These are phyloP conservation scores for Microchrysa polita DNA, from an alignment of 2,888 invertebrate species.

Conservation along the genomic window DNA sequence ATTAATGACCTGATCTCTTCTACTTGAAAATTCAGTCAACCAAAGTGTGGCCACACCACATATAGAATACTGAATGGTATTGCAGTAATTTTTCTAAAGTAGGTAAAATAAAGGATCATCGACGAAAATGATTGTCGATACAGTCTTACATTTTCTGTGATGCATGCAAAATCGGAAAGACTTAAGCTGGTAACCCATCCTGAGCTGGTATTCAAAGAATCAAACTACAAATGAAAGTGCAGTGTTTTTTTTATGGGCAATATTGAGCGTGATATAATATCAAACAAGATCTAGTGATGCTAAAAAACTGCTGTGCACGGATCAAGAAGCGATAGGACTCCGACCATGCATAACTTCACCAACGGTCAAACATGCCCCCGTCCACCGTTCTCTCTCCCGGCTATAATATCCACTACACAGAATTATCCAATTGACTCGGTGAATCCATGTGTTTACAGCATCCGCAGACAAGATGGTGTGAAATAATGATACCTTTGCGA, in stretches of 20 bases:
- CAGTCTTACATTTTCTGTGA: no score
- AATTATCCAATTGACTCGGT: slow-evolving; percentile 22
- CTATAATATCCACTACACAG: neutral
- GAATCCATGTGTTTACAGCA: slow-evolving; percentile 31
- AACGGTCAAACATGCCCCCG: slow-evolving; percentile 19
- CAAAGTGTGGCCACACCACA: no score
- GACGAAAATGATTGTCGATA: no score
- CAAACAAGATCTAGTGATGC: slow-evolving; percentile 12
- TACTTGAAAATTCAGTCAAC: no score
- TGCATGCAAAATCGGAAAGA: no score
- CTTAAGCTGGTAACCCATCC: no score
- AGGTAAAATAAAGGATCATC: no score
- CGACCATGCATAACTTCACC: neutral
- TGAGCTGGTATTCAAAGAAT: neutral
- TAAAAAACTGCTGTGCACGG: no score
- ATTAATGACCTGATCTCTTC: no score
- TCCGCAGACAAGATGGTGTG: slow-evolving; percentile 55
- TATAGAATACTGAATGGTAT: no score
- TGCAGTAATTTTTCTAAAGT: no score
- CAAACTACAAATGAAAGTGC: neutral
- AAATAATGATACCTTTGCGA: slow-evolving; percentile 58
- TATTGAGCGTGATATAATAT: slow-evolving; percentile 16
- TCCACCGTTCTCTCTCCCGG: neutral
- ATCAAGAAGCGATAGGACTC: slow-evolving; percentile 1
- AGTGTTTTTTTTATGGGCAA: neutral